Conservation (phyloP, 2,888 invertebrate species). For the Cabera pusaria region DNA sequence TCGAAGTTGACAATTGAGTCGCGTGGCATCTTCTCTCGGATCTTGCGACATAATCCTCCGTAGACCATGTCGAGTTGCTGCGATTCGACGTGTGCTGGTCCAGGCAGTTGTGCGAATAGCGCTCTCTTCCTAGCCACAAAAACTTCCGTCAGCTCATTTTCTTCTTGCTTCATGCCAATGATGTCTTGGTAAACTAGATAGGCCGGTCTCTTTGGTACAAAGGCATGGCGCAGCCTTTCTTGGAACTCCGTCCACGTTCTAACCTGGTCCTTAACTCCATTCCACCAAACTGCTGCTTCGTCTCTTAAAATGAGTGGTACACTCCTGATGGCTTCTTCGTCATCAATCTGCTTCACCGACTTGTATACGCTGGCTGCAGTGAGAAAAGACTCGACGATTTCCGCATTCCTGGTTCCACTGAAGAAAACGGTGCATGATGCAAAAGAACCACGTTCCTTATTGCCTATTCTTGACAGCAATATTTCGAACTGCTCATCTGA, state of each 20-base stretch:
- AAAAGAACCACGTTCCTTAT: constrained; percentile 2
- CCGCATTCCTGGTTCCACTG: constrained; percentile 3
- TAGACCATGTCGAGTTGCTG: too few relatives aligned
- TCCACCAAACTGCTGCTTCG: constrained; percentile 9
- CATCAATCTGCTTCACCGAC: background rate
- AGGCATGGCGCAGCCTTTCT: constrained; percentile 2
- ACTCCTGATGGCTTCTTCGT: constrained; percentile 2
- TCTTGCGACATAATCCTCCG: too few relatives aligned
- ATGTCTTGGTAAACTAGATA: constrained; percentile 6
- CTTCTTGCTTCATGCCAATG: constrained; percentile 1
- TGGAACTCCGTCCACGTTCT: constrained; percentile 5
- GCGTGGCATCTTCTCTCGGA: too few relatives aligned
- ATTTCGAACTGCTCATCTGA: constrained; percentile 2
- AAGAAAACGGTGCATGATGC: constrained; percentile 2
- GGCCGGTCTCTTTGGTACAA: constrained; percentile 5
- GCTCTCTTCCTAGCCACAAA: constrained; percentile 25
- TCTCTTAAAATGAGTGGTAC: constrained; percentile 1
- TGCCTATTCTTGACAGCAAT: background rate
- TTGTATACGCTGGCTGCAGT: constrained; percentile 2
- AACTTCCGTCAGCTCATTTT: constrained; percentile 13
- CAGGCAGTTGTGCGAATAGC: constrained; percentile 18
- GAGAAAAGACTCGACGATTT: constrained; percentile 5
- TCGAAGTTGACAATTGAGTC: too few relatives aligned
- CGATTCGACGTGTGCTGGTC: constrained; percentile 3
- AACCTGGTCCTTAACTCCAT: constrained; percentile 5